phyloP scores from a whole-genome alignment of 2,888 invertebrate genomes.

The Bimastos eiseni region DNA sequence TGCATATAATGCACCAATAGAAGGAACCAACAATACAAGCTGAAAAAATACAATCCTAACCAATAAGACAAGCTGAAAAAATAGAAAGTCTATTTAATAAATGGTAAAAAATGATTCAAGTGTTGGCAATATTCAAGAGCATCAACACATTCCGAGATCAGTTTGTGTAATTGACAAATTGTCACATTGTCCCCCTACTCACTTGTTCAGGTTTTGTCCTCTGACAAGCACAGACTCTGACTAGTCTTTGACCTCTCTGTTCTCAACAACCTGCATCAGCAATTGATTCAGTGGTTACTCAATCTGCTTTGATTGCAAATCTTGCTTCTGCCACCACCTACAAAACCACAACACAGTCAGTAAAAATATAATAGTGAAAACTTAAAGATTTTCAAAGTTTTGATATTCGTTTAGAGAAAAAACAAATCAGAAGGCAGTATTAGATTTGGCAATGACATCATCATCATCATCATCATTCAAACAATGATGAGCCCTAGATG shows the following conservation, averaged over 20 bases:
- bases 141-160: background rate
- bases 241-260: slow-evolving; percentile 13
- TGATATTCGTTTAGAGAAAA: too few species aligned
- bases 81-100: background rate
- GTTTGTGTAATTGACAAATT: background rate
- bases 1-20: background rate
- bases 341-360: background rate
- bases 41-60: background rate
- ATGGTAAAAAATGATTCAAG: background rate
- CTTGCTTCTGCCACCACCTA: background rate
- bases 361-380: background rate
- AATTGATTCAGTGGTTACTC: background rate
- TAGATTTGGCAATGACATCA: too few species aligned
- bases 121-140: background rate
- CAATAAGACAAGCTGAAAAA: background rate
- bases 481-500: too few species aligned
- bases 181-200: background rate
- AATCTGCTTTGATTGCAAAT: background rate
- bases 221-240: background rate
- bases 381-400: too few species aligned
- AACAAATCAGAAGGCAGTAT: too few species aligned
- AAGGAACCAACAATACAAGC: background rate
- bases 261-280: background rate
- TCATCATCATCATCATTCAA: too few species aligned
- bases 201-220: background rate